Evolutionary conservation across 37 sponge, comb jelly and placozoan species (phyloP).

Genomic region (Hexactinellida sp.): DNA sequence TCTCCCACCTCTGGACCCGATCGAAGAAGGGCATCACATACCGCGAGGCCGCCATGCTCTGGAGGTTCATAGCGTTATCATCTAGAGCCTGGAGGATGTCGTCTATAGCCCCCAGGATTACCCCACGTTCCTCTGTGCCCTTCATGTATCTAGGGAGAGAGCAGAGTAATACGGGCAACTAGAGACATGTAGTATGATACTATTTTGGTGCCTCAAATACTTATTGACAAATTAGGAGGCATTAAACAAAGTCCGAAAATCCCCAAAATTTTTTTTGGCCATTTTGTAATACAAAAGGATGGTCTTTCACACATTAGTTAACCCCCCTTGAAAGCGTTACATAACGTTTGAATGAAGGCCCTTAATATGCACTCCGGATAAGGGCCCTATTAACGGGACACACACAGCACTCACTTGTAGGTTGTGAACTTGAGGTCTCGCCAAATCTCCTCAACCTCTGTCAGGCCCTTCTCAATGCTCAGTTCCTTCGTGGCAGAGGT

Average conservation of each 20-base stretch:
- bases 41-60: slow-evolving; percentile 97
- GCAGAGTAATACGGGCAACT: too few relatives aligned
- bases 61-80: slow-evolving; percentile 97
- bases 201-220: too few relatives aligned
- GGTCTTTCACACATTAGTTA: too few relatives aligned
- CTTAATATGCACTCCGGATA: too few relatives aligned
- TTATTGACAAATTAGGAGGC: too few relatives aligned
- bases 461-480: slow-evolving; percentile 90
- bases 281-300: too few relatives aligned
- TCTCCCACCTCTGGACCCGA: slow-evolving; percentile 96
- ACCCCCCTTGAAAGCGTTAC: too few relatives aligned
- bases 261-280: too few relatives aligned
- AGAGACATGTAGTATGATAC: too few relatives aligned
- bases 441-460: slow-evolving; percentile 91
- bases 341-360: too few relatives aligned
- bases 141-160: slow-evolving; percentile 54
- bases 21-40: slow-evolving; percentile 93
- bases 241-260: too few relatives aligned
- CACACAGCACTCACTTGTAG: slow-evolving; percentile 47
- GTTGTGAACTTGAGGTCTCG: slow-evolving; percentile 57
- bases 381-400: too few relatives aligned
- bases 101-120: slow-evolving; percentile 82
- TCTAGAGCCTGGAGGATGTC: slow-evolving; percentile 89
- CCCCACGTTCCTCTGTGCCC: slow-evolving; percentile 89
- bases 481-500: slow-evolving; percentile 94